Percentiles rank a stretch among this genome's conserved stretches.
These are phyloP conservation scores for Sebastes dallii DNA, from an alignment of 2,797 vertebrate genomes.

Conservation along the genomic window DNA sequence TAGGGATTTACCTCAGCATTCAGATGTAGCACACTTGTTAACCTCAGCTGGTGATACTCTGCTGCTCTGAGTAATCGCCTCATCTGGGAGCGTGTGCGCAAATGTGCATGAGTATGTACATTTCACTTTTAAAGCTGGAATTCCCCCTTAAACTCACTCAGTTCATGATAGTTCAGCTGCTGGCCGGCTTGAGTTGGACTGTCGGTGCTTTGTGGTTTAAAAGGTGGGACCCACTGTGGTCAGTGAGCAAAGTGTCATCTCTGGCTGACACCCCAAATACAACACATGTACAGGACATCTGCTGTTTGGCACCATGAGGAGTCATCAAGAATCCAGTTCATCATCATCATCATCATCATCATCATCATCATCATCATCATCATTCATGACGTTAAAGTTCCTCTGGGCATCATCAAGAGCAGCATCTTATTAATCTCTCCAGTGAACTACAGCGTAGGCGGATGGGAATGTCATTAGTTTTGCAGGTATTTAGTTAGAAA, in stretches of 20 bases:
- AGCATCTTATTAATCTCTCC: background rate
- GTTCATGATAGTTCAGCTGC: conserved; percentile 46
- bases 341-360: conserved; percentile 16
- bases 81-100: conserved; percentile 23
- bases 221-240: conserved; percentile 22
- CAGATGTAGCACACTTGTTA: conserved; percentile 22
- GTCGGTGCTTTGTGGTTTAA: conserved; percentile 15
- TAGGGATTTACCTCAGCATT: conserved; percentile 6
- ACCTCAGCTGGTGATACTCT: conserved; percentile 24
- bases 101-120: conserved; percentile 12
- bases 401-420: background rate
- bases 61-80: conserved; percentile 33
- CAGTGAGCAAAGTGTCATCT: conserved; percentile 33
- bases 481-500: background rate
- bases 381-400: background rate
- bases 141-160: conserved; percentile 28
- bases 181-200: conserved; percentile 25
- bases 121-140: conserved; percentile 40
- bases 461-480: background rate
- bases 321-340: conserved; percentile 12
- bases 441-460: background rate
- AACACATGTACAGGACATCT: conserved; percentile 37
- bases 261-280: conserved; percentile 24
- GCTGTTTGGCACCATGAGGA: conserved; percentile 19
- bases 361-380: conserved; percentile 11